Evolutionary conservation across 1,140 invertebrate genomes (phyloP), one percentile per base, ranked within the genome.

Genomic region (Aphidius gifuensis): DNA sequence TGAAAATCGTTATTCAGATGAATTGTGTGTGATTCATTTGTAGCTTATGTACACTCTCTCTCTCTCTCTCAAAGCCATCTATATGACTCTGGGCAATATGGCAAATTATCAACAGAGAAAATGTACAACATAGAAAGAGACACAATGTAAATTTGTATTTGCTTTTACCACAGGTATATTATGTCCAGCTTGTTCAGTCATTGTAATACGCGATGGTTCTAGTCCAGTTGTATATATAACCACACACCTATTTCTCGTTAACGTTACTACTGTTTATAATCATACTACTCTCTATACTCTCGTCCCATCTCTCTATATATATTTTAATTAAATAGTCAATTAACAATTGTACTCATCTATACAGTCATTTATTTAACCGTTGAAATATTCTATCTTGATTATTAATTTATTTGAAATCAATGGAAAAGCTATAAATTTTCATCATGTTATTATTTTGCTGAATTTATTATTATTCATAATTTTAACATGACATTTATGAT

Each of bases 321-420:
- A 66, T 66, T 66, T 66, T 64, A 62, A 66, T 66, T 62, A 51
- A 61, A 63, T 38, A 46, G 51, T 66, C 61, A 53, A 66, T 66
- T 66, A 64, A 60, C 45, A 45, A 55, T 45, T 6, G 53, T 38
- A 40, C 50, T 58, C 16, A 16, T 16, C 16, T 16, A 16, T 16
- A 16, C 16, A 16, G 16, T 16, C 16, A 16, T 16, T 16, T 16
- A 16, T 16, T 49, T 60, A 55, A 51, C 44, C 21, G 9, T 9
- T 32, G 21, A 16, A 6, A 39, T 16, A 39, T 49, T 63, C 57
- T 40, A 64, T 66, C 65, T 66, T 61, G 58, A 66, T 66, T 61
- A 57, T 61, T 50, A 60, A 59, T 63, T 59, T 50, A 42, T 38
- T 42, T 16, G 16, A 16, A 16, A 43, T 42, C 53, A 55, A 55